Base-by-base conservation (phyloP, 2,113 vertebrate species). In the Caloenas nicobarica region DNA sequence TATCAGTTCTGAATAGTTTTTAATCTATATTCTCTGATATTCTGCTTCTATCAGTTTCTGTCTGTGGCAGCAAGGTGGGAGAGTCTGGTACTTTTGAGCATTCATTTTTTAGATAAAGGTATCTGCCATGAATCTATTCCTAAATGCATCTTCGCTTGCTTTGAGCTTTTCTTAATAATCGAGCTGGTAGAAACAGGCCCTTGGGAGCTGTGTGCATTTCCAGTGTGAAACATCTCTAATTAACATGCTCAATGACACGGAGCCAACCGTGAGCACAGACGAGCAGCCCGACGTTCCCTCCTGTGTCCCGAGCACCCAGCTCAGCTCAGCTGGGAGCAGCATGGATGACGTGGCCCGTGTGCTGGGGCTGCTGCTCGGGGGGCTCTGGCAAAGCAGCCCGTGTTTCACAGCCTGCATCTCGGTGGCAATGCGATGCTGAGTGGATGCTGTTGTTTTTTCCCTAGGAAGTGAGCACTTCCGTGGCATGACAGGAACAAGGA, bases 331-430 rank as follows among this genome's bases (percentile, higher is more conserved):
- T 1, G 1, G 64, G 42, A 54, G 69, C 33, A 33, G n/a, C 4
- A 5, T 4, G 12, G 31, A 25, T 5, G 2, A 11, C 4, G 2
- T 11, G 56, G 51, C 16, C 7, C 7, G 5, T 0, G 11, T 22
- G n/a, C 51, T 1, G 24, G 38, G 12, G 9, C 29, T 58, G 26
- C 31, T 36, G 53, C 25, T 25, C 2, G 7, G 23, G 8, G n/a
- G 53, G 31, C 38, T 54, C 40, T 83, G 81, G 54, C 17, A n/a
- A 38, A 53, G 14, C 73, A 79, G 53, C 18, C 34, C 10, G 36
- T 40, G 11, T 44, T 31, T 25, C 34, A 42, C 22, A 68, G 40
- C 31, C 40, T 50, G 13, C 11, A 19, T 9, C 29, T 34, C 22
- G 5, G 16, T 26, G 40, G 34, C 28, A 86, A 33, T 6, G n/a